Conservation (phyloP, 2,113 vertebrate species). For the Ictidomys tridecemlineatus region DNA sequence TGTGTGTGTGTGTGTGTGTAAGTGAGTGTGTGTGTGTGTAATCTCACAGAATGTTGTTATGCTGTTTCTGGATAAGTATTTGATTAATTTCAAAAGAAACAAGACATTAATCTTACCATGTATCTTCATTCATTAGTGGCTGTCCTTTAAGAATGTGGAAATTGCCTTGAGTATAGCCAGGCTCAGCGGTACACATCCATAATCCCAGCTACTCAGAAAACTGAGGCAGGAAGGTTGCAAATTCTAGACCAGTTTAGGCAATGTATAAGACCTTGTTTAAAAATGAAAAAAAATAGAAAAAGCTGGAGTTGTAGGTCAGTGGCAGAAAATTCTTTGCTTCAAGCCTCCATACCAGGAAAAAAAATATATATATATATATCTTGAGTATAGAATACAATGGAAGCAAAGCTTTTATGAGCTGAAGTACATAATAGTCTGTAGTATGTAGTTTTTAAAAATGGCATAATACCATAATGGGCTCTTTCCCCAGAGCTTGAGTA, state of each 20-base stretch:
- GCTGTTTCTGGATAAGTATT: neutral
- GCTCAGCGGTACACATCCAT: too few relatives aligned
- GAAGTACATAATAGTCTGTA: neutral
- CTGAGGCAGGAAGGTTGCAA: too few relatives aligned
- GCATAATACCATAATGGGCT: neutral
- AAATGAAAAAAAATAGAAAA: too few relatives aligned
- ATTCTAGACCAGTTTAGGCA: too few relatives aligned
- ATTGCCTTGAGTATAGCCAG: neutral
- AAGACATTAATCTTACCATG: neutral
- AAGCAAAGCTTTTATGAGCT: neutral
- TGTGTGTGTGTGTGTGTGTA: too few relatives aligned
- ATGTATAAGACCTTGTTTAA: too few relatives aligned
- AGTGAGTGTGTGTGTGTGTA: neutral
- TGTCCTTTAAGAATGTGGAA: neutral
- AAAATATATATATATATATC: neutral
- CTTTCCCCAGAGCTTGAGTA: neutral
- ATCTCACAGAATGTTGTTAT: neutral
- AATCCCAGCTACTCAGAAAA: too few relatives aligned
- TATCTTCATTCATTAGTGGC: neutral
- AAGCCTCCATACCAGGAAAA: too few relatives aligned
- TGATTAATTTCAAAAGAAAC: neutral
- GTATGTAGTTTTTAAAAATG: neutral
- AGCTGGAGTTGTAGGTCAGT: too few relatives aligned
- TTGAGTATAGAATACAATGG: neutral
- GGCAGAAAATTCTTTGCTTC: too few relatives aligned